Conservation (phyloP, 1,140 invertebrate genomes). For the Drosophila sproati region DNA sequence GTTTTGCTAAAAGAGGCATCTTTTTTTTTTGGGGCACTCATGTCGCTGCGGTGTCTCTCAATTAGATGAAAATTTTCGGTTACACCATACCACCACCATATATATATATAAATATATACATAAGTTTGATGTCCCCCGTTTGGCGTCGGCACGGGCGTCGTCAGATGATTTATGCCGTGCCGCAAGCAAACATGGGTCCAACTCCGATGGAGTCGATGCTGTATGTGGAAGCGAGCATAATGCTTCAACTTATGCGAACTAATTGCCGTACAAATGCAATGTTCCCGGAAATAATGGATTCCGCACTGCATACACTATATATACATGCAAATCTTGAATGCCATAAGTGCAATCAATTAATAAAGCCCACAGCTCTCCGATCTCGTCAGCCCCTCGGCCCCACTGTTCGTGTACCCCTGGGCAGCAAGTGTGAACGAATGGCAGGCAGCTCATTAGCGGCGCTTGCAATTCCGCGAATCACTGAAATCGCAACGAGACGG, state of each 20-base stretch:
- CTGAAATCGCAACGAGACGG: conserved; percentile 82
- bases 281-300: conserved; percentile 84
- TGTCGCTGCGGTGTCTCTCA: conserved; percentile 64
- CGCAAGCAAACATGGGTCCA: conserved; percentile 66
- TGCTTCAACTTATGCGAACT: conserved; percentile 66
- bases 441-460: conserved; percentile 81
- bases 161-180: conserved; percentile 76
- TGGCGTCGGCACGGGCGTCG: conserved; percentile 45
- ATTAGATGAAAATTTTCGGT: conserved; percentile 71
- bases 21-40: conserved; percentile 33
- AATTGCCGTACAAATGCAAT: conserved; percentile 84
- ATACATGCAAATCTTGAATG: conserved; percentile 63
- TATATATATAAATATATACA: neutral
- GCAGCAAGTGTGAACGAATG: conserved; percentile 57
- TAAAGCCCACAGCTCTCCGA: conserved; percentile 36
- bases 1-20: conserved; percentile 45
- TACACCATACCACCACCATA: conserved; percentile 19
- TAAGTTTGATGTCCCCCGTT: conserved; percentile 46
- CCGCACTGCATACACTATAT: conserved; percentile 33
- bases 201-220: conserved; percentile 33
- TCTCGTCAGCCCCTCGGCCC: neutral
- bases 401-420: neutral
- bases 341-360: conserved; percentile 80
- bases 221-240: conserved; percentile 41
- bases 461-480: conserved; percentile 83